Conservation (phyloP, 2,888 invertebrate genomes). For the Melikaiella ostensackeni region DNA sequence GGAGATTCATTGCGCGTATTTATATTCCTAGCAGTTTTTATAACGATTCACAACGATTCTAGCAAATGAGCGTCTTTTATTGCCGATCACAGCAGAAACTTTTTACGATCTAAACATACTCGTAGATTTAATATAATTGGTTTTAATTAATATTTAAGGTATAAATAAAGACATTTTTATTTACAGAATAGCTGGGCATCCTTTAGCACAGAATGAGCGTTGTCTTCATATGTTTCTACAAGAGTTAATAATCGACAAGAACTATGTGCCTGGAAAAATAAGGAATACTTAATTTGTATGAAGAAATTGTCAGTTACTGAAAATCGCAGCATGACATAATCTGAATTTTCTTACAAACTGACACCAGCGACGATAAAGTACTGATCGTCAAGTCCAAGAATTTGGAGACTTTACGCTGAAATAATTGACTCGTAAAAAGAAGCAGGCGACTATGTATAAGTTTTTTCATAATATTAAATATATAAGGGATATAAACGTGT, state of each 20-base stretch:
- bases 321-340: neutral
- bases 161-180: neutral
- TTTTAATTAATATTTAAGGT: neutral
- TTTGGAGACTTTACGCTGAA: neutral
- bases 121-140: no score
- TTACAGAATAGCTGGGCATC: conserved; percentile 96
- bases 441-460: neutral
- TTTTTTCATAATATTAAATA: neutral
- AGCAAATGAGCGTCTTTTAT: no score
- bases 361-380: neutral
- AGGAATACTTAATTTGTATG: conserved; percentile 87
- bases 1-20: no score
- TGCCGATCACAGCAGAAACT: no score
- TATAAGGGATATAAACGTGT: neutral
- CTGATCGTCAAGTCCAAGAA: neutral
- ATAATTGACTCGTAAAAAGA: neutral
- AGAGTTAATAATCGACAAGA: conserved; percentile 98
- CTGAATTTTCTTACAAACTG: conserved; percentile 16
- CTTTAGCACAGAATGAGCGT: conserved; percentile 98
- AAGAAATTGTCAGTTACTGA: conserved; percentile 27
- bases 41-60: no score
- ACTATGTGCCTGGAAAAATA: conserved; percentile 99
- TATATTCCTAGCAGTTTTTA: no score
- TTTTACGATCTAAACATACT: no score
- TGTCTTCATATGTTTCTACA: conserved; percentile 99